phyloP scores from a whole-genome alignment of 2,797 vertebrate genomes.

The Amblyraja radiata region DNA sequence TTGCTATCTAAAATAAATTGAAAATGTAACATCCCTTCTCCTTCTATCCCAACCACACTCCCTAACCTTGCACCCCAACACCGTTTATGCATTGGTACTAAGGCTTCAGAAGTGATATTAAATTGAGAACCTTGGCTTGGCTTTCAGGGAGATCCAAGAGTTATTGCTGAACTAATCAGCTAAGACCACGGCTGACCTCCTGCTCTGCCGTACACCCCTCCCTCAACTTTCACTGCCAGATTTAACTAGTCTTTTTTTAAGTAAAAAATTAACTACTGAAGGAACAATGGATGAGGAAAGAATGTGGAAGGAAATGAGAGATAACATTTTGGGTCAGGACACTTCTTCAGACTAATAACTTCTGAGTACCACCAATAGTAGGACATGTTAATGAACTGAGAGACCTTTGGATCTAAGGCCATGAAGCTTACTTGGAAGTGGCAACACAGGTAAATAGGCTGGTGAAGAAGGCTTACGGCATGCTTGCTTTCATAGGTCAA shows the following conservation, averaged over 20 bases:
- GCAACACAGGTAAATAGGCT: too few species aligned
- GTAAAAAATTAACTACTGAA: too few species aligned
- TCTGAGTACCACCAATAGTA: too few species aligned
- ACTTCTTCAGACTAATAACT: too few species aligned
- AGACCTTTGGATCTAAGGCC: too few species aligned
- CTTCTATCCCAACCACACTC: neutral
- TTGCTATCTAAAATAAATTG: neutral
- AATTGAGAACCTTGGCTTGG: neutral
- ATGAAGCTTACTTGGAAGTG: too few species aligned
- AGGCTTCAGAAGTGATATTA: neutral
- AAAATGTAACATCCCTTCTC: neutral
- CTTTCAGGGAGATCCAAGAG: neutral
- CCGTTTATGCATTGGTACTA: neutral
- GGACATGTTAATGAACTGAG: too few species aligned
- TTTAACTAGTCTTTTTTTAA: neutral
- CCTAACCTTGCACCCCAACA: neutral
- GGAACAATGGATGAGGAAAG: too few species aligned
- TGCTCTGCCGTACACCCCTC: neutral
- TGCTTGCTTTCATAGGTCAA: too few species aligned
- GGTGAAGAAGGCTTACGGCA: too few species aligned
- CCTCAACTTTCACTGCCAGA: neutral
- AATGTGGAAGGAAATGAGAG: too few species aligned
- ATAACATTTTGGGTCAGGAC: too few species aligned
- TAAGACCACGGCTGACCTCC: neutral
- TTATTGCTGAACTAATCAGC: neutral